Evolutionary conservation across 2,797 vertebrate species (phyloP).

Genomic region (Leptatherina wallacei): DNA sequence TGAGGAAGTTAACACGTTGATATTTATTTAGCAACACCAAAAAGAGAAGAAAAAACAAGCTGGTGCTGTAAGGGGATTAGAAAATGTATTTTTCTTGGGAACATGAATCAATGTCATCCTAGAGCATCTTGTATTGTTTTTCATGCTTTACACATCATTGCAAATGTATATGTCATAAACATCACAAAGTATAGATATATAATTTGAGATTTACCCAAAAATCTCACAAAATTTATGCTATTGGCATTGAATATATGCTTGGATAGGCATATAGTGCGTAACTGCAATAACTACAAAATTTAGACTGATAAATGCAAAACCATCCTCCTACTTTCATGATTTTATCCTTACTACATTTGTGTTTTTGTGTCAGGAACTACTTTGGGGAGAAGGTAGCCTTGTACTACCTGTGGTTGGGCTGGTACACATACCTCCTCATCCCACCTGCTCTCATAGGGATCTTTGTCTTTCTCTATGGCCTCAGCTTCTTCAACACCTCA

Average conservation of each 20-base stretch:
- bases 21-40: background rate
- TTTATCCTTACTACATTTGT: background rate
- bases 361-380: conserved; percentile 83
- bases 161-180: background rate
- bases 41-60: background rate
- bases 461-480: conserved; percentile 85
- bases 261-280: background rate
- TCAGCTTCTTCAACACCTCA: conserved; percentile 84
- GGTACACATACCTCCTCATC: conserved; percentile 91
- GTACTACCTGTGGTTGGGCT: conserved; percentile 95
- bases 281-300: background rate
- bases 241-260: too few species aligned
- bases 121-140: background rate
- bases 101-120: background rate
- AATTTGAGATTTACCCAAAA: too few species aligned
- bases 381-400: conserved; percentile 96
- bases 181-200: background rate
- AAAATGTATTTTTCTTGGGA: background rate
- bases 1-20: background rate
- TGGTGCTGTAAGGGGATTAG: background rate
- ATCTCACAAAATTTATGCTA: too few species aligned
- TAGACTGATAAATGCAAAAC: background rate
- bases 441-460: conserved; percentile 84
- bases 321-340: background rate
- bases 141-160: background rate